Evolutionary conservation across 2,797 vertebrate species (phyloP), one percentile per base, ranked within the genome.

Genomic region (Chloroceryle inda): DNA sequence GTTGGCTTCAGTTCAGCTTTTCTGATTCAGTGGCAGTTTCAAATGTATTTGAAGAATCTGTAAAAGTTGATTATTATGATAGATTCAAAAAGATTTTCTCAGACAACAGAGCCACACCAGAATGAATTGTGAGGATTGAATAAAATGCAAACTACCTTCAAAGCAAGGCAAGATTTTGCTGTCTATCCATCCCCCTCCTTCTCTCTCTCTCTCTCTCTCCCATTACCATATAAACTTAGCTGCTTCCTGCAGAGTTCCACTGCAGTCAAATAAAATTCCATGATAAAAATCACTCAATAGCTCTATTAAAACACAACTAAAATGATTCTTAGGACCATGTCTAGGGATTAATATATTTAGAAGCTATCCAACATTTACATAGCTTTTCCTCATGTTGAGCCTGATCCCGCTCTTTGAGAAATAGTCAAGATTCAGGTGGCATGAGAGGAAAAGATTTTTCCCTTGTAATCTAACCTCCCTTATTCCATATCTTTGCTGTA

Each of bases 31-130:
- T 84, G 94, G 83, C 93, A 92, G 71, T 95, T 97, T 97, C 53
- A 64, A 92, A 91, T 85, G 89, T 95, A 92, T 93, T 97, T 95
- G 92, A 95, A 96, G 85, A 97, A 97, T 96, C 88, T 62, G 68
- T 89, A 94, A 95, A 97, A 97, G 96, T 95, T 97, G 92, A 95
- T 97, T 97, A 96, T 96, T 95, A 94, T 84, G 92, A 79, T 88
- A 93, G 85, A 94, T 86, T 96, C 84, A 78, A 96, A 94, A 95
- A 96, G 76, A 98, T 94, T 95, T 96, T 35, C 94, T 97, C 86
- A 73, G 76, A 96, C 85, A 97, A 96, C 92, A 96, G 85, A 96
- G 50, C 47, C 78, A 85, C 88, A 94, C 66, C 55, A 93, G 84
- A 96, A 96, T 96, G 86, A 97, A 96, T 91, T 88, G 58, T 71